Evolutionary conservation across 2,797 vertebrate genomes (phyloP), one percentile per base, ranked within the genome.

Genomic region (Mus minutoides): DNA sequence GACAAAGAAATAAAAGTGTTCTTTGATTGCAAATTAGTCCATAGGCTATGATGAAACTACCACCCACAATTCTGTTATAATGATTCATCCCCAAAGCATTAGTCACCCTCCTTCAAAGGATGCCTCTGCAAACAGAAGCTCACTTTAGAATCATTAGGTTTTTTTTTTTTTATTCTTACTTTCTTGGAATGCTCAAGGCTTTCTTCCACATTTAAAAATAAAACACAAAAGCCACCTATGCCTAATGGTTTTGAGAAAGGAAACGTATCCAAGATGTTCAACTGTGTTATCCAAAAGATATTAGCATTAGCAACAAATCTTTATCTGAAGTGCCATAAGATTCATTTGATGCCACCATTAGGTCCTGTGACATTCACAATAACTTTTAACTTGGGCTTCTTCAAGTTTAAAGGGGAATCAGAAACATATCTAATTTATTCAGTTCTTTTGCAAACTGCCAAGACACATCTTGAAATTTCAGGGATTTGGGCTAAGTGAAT

Each of bases 401-500:
- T 93, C 78, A 80, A 96, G 94, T 89, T 96, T 92, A 94, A 93
- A 96, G 95, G 69, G 84, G 79, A 96, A 91, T 75, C 71, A 96
- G 71, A 92, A 96, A 95, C 96, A 93, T 84, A 97, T 94, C 94
- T 94, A 73, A 96, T 96, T 56, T 94, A 52, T 78, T 91, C 83
- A 92, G 24, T 88, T 96, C 43, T 97, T 97, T 93, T 80, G 88
- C 97, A 85, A 60, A 83, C 67, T 88, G 91, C 62, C 76, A 97
- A 97, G 96, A 88, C 2, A 21, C 69, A 56, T 88, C 83, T 80
- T 92, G 83, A 90, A 97, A 96, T 95, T 87, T 92, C 82, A 97
- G 80, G 71, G 85, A 94, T 75, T 92, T 85, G 90, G 49, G 58
- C 69, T 87, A 71, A 49, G 54, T 96, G 71, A 89, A 92, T 95